Base-by-base conservation (phyloP, 2,797 vertebrate genomes). In the Spinus pinus region DNA sequence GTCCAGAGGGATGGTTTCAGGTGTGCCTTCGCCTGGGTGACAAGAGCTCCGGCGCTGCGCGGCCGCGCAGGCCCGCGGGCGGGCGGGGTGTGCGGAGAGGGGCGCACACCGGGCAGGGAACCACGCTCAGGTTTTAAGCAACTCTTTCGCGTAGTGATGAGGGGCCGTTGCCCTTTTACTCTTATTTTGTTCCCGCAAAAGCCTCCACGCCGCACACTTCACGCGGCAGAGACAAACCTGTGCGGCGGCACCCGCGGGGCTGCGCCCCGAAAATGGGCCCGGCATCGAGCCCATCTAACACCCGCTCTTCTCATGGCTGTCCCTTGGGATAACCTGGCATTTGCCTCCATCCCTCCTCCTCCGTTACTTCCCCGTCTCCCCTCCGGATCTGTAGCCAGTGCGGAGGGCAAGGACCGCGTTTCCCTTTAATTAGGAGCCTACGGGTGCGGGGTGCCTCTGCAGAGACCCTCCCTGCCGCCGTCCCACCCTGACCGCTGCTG, bases 91-190 rank as follows among this genome's bases (percentile, higher is more conserved):
- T 22, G 72, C 7, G 12, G 39, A 27, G 61, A 46, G 18, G 12
- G 18, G 61, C 8, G 10, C 62, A 14, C 30, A 24, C 3, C 20
- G 20, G 28, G 3, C 7, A 0, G 24, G 7, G 27, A 23, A 30
- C 28, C 10, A 2, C 10, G 20, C 25, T 81, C 25, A 2, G 20
- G 13, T 60, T 81, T 62, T 51, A n/a, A 56, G 7, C 47, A 37
- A 12, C 33, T n/a, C 15, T 30, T 67, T 58, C 9, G 5, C 5
- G 5, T 16, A 44, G 28, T 3, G 51, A 51, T 22, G 27, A 51
- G n/a, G 9, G 51, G 8, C 2, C 7, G 27, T 12, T 2, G 5
- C 23, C 50, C 2, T 21, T n/a, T 49, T 6, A 7, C 8, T 24
- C 23, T 35, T 35, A 25, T 35, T 25, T 20, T 6, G 5, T n/a